Evolutionary conservation across 2,113 vertebrate genomes (phyloP).

Genomic region (Erythrocercus mccallii): DNA sequence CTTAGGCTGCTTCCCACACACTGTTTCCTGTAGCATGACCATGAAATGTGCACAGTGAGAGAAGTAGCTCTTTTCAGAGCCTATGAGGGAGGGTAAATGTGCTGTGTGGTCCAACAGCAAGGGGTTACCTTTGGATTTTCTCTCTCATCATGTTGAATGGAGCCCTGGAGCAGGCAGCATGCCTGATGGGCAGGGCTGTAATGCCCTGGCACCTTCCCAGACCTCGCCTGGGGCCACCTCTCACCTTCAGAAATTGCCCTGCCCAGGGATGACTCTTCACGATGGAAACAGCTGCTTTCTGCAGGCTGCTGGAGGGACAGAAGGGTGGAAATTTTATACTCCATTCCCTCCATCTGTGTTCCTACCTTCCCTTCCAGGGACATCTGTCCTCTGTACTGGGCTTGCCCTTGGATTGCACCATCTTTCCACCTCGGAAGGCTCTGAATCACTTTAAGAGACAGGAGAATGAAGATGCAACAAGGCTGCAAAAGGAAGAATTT

Average conservation of each 20-base stretch:
- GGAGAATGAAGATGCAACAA: neutral
- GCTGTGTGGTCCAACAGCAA: neutral
- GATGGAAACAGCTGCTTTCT: constrained; percentile 19
- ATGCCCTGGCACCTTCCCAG: neutral
- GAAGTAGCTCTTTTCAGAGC: neutral
- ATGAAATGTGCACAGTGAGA: neutral
- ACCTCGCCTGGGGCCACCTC: neutral
- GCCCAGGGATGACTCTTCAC: neutral
- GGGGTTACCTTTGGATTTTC: neutral
- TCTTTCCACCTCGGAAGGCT: neutral
- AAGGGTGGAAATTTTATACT: neutral
- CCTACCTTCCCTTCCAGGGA: constrained; percentile 1
- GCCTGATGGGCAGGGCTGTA: neutral
- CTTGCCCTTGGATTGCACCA: neutral
- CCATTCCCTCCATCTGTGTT: neutral
- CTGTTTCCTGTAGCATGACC: neutral
- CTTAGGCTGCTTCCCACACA: neutral
- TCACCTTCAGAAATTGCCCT: neutral
- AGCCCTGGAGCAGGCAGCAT: neutral
- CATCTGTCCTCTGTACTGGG: neutral
- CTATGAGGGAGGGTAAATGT: neutral
- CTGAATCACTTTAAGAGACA: neutral
- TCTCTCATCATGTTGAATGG: neutral
- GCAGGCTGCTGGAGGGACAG: neutral
- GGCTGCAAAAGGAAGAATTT: neutral